These are phyloP conservation scores for Oegoconia quadripuncta DNA, from an alignment of 2,888 invertebrate species.

Conservation along the genomic window DNA sequence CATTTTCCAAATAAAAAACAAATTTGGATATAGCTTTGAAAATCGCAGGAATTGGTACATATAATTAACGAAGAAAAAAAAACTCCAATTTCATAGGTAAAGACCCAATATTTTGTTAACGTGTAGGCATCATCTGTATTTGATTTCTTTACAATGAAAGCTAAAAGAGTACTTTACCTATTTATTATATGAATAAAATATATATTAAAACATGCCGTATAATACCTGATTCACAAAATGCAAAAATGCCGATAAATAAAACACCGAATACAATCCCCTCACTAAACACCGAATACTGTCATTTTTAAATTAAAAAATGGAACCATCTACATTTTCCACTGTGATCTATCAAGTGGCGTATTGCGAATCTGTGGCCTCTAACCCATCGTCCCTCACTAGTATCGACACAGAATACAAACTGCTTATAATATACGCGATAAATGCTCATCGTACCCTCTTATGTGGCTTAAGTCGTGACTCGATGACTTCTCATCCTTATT, in stretches of 20 bases:
- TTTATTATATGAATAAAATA: not conserved
- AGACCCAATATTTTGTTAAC: too few relatives aligned
- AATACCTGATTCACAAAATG: too few relatives aligned
- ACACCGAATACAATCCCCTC: not conserved
- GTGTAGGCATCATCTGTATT: too few relatives aligned
- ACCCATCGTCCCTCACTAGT: conserved; percentile 29
- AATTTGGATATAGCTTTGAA: too few relatives aligned
- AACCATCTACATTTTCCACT: not conserved
- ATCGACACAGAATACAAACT: conserved; percentile 42
- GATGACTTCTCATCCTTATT: conserved; percentile 41
- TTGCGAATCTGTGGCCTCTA: conserved; percentile 15
- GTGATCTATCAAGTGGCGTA: not conserved
- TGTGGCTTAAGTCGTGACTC: conserved; percentile 25
- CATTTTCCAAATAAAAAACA: too few relatives aligned
- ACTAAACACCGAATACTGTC: not conserved
- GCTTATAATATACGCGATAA: conserved; percentile 34
- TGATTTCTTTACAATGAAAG: conserved; percentile 8
- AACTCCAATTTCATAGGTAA: too few relatives aligned
- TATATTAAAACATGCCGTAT: not conserved
- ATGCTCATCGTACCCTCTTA: conserved; percentile 37
- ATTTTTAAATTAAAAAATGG: not conserved
- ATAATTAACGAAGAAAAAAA: too few relatives aligned
- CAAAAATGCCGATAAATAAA: not conserved
- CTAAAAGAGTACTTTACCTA: not conserved
- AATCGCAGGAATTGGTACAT: too few relatives aligned